Evolutionary conservation across 1,140 invertebrate species (phyloP), one percentile per base, ranked within the genome.

Genomic region (Cephus cinctus): DNA sequence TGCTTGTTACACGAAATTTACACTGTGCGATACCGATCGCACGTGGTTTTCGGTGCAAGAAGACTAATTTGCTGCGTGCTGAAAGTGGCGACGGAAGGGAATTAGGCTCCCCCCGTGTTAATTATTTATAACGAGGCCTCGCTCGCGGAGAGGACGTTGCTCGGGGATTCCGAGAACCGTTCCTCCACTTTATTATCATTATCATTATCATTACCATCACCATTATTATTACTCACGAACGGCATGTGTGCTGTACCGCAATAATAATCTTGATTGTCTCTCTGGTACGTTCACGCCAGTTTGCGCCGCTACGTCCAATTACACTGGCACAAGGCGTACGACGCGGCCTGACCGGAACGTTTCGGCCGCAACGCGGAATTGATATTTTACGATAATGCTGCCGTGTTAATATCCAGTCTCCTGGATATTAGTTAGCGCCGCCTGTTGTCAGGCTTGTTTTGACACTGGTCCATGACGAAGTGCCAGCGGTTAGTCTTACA

Each of bases 261-360:
- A 59, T 62, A 65, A 66, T 63, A 63, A 66, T 66, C 53, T 63
- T 52, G 55, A 68, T 56, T 63, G 53, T 63, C 54, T 61, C 51
- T 40, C 43, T n/a, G 50, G 30, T 42, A 20, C 25, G 49, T 51
- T 53, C 56, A 54, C 50, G 60, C 55, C 50, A 63, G 50, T 65
- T 61, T 54, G 60, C 57, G 43, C 51, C 47, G 45, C 59, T 48
- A 61, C 40, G 39, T 54, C 50, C 61, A 63, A 61, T 63, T 63
- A 65, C 35, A 53, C 36, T 49, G 43, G 36, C 47, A 32, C 50
- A 53, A 50, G 52, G 36, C 43, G 21, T n/a, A n/a, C 34, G 38
- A 16, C 45, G 39, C 27, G 18, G 18, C 18, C 9, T 42, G n/a
- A n/a, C n/a, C n/a, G n/a, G n/a, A n/a, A n/a, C n/a, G n/a, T n/a